Evolutionary conservation across 2,113 vertebrate genomes (phyloP), one percentile per base, ranked within the genome.

Genomic region (Myxocyprinus asiaticus): DNA sequence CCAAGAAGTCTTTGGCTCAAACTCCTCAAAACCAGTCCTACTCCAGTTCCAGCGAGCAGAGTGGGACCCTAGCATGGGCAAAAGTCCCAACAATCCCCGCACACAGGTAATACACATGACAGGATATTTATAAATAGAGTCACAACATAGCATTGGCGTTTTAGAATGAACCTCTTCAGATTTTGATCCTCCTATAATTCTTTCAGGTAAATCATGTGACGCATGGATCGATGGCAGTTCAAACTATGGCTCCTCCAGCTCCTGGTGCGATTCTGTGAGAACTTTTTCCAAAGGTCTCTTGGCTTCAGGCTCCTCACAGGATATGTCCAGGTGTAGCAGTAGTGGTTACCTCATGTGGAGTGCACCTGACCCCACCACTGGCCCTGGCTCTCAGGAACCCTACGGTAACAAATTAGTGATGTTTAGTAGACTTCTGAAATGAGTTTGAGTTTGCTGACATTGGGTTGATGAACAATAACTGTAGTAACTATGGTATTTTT

Each of bases 221-320:
- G 90, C 95, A 3, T 99, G 98, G 98, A 93, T 99, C 51, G 98
- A 99, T 4, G 98, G 97, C 73, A 99, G 97, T 89, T 95, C 98
- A 85, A 97, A 98, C 82, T 99, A 99, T 0, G 98, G 98, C n/a
- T 90, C 94, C 0, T 96, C 94, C 0, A 91, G 94, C 47, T 96
- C 96, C 43, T 96, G 96, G 96, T 95, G 93, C 0, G 97, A 99
- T 77, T 92, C 94, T 17, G 88, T 96, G 86, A 92, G 98, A 72
- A 94, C 77, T 67, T 99, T 99, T 89, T 92, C 87, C 0, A 66
- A 88, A 4, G 98, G 98, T 0, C 88, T 84, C 67, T 82, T 99
- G 88, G 89, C 91, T 0, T 87, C 93, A 0, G 95, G 94, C 3
- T 61, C 82, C 0, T 45, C 86, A 6, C 9, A 56, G 6, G 77